phyloP scores from a whole-genome alignment of 2,888 invertebrate genomes.

The Sesamia inferens region DNA sequence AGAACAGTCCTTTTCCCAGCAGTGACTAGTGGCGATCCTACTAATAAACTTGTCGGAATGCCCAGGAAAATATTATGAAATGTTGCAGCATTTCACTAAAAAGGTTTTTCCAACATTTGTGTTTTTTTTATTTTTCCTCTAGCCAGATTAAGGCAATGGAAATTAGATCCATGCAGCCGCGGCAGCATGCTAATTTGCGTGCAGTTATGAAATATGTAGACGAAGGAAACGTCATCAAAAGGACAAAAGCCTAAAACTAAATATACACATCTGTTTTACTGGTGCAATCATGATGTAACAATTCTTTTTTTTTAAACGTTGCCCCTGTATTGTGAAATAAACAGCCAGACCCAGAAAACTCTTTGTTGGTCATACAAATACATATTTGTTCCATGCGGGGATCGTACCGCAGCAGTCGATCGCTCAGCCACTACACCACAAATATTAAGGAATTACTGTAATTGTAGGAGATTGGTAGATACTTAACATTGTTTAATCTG shows the following conservation, averaged over 20 bases:
- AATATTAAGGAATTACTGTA: neutral
- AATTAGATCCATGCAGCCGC: too few species aligned
- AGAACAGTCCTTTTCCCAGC: neutral
- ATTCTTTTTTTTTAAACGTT: neutral
- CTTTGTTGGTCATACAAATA: too few species aligned
- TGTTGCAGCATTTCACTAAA: constrained; percentile 2
- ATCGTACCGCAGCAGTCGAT: too few species aligned
- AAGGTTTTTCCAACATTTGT: neutral
- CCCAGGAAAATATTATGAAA: neutral
- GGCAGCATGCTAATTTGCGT: neutral
- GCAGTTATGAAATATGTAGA: neutral
- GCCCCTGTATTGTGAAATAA: too few species aligned
- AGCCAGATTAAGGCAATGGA: too few species aligned
- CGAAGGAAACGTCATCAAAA: neutral
- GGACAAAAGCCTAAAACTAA: neutral
- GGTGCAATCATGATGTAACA: neutral
- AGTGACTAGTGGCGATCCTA: neutral
- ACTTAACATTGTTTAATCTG: too few species aligned
- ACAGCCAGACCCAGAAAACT: too few species aligned
- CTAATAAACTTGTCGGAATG: neutral
- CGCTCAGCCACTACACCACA: too few species aligned
- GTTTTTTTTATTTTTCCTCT: neutral
- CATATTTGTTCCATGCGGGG: too few species aligned
- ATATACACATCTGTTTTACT: neutral
- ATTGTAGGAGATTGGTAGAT: neutral